phyloP scores from a whole-genome alignment of 1,140 invertebrate species.

The Nephila pilipes region DNA sequence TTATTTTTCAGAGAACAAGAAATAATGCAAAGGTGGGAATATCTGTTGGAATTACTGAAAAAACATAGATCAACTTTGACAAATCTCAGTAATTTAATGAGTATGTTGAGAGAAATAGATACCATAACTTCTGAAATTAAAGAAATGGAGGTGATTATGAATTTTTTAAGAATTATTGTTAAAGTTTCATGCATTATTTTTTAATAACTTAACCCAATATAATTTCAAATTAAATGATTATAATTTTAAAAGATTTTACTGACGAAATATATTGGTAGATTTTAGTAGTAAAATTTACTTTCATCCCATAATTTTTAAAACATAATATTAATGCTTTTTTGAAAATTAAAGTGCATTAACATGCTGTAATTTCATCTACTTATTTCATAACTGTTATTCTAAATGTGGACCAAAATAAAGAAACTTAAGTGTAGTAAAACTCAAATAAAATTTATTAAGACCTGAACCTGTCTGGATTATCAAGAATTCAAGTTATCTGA shows the following conservation, averaged over 20 bases:
- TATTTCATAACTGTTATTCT: no score
- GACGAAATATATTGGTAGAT: no score
- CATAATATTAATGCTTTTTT: neutral
- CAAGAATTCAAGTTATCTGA: no score
- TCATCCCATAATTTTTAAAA: neutral
- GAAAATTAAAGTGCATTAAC: neutral
- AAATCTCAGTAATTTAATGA: slow-evolving; percentile 89
- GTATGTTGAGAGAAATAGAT: slow-evolving; percentile 94
- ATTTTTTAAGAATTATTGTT: neutral
- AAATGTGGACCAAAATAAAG: no score
- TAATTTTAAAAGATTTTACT: no score
- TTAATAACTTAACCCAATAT: neutral
- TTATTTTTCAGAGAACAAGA: slow-evolving; percentile 87
- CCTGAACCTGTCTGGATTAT: no score
- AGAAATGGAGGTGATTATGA: slow-evolving; percentile 86
- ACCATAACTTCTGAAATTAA: slow-evolving; percentile 90
- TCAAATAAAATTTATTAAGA: no score
- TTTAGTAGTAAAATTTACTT: no score
- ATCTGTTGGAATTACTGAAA: slow-evolving; percentile 91
- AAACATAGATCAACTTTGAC: slow-evolving; percentile 92
- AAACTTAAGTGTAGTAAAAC: no score
- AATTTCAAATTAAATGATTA: no score
- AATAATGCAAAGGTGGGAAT: slow-evolving; percentile 93
- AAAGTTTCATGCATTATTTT: neutral
- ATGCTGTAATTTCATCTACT: neutral